Base-by-base conservation (phyloP, 2,888 invertebrate species). In the Sinohyriopsis cumingii region DNA sequence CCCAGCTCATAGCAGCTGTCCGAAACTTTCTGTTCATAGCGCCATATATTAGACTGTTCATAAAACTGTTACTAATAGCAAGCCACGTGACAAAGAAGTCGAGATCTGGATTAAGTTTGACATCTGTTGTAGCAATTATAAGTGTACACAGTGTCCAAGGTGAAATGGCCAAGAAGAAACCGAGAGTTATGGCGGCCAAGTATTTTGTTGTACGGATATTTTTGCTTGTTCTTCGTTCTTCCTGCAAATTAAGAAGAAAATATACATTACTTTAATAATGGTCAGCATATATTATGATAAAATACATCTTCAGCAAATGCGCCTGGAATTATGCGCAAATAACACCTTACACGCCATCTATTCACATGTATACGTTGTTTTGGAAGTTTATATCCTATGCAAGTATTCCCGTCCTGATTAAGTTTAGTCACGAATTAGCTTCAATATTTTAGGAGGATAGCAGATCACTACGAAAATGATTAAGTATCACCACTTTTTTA, bases 21-120 rank as follows among this genome's bases (percentile, higher is more conserved):
- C 80, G 74, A 64, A 79, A 79, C 53, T 77, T 77, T 54, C 73
- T 56, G 68, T 77, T 80, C 69, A 78, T 77, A 6, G 71, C 64
- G 20, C 77, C 72, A 55, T 77, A 77, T 12, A 77, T 77, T 3
- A 77, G 66, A 59, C 74, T 72, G 63, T 77, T 77, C 75, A 72
- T 73, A 64, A 77, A 77, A 57, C 77, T 77, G 73, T 77, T 77
- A 64, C 75, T 75, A 5, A 77, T 55, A 15, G 77, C 75, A 4
- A 77, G 25, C 77, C 77, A 77, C 65, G 77, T 77, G 71, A 77
- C 73, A 7, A 63, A 59, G 59, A 57, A 77, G 60, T 77, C 77
- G 6, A 68, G 56, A n/a, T 69, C 68, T 25, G 63, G 62, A 22
- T 71, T 62, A 18, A 75, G 67, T 6, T 62, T 62, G 20, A 73